phyloP scores from a whole-genome alignment of 2,888 invertebrate genomes.

The Mayetiola destructor region DNA sequence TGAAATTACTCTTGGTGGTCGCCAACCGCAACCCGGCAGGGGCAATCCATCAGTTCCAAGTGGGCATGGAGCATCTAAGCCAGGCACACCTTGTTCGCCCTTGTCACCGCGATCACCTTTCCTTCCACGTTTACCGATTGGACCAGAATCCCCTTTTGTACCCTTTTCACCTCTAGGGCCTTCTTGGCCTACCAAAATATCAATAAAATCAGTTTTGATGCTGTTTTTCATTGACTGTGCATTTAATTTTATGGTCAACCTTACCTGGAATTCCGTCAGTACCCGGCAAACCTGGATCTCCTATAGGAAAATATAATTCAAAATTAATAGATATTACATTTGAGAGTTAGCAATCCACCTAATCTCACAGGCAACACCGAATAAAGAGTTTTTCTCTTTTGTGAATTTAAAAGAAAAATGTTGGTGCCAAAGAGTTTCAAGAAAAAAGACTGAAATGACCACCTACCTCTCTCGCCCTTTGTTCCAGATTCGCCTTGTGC shows the following conservation, averaged over 20 bases:
- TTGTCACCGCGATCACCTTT: constrained; percentile 87
- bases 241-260: constrained; percentile 30
- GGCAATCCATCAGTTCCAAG: constrained; percentile 91
- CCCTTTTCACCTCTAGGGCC: constrained; percentile 85
- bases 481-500: constrained; percentile 84
- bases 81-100: constrained; percentile 93
- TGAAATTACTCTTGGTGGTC: constrained; percentile 60
- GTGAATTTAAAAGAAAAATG: background rate
- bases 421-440: background rate
- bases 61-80: constrained; percentile 97
- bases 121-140: constrained; percentile 74
- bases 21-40: constrained; percentile 89
- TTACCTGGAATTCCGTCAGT: constrained; percentile 55
- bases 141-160: constrained; percentile 61
- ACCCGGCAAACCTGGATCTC: constrained; percentile 86
- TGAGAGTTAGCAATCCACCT: no score
- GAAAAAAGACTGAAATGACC: background rate
- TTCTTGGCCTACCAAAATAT: constrained; percentile 59
- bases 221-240: background rate
- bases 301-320: no score
- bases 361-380: background rate
- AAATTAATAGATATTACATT: no score
- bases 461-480: constrained; percentile 43
- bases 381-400: background rate
- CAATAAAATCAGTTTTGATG: background rate